A percentile compares a stretch with the other conserved stretches of the same genome.
Evolutionary conservation across 2,113 vertebrate species (phyloP).

Genomic region (Boulengeromyrus knoepffleri): DNA sequence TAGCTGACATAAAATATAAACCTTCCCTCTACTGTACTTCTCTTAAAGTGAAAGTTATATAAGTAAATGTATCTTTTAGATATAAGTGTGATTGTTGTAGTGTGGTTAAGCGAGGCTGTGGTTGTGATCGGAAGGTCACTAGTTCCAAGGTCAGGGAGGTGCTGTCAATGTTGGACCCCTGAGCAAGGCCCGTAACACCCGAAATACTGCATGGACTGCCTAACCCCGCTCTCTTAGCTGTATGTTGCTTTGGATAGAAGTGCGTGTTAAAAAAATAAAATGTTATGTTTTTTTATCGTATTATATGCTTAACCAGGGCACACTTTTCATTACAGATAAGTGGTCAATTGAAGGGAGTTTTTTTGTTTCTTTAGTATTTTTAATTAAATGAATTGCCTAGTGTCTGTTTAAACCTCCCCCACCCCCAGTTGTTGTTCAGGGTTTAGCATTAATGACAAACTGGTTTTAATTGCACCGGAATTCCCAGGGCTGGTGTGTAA

Average conservation of each 20-base stretch:
- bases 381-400: background rate
- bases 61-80: background rate
- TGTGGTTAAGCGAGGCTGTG: background rate
- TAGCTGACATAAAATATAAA: background rate
- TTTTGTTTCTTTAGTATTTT: background rate
- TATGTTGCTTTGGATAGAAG: background rate
- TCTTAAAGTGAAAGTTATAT: background rate
- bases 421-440: constrained; percentile 9
- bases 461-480: constrained; percentile 22
- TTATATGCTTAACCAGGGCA: background rate
- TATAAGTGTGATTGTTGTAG: background rate
- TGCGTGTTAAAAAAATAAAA: background rate
- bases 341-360: background rate
- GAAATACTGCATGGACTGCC: background rate
- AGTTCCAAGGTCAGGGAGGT: background rate
- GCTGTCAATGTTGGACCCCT: background rate
- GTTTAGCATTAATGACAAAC: constrained; percentile 17
- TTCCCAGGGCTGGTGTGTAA: background rate
- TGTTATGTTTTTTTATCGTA: background rate
- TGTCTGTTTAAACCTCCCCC: constrained; percentile 24
- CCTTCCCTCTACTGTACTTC: background rate
- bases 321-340: background rate
- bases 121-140: background rate
- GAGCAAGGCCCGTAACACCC: background rate
- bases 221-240: background rate